phyloP scores from a whole-genome alignment of 2,888 invertebrate species.

The Tenthredo mesomela region DNA sequence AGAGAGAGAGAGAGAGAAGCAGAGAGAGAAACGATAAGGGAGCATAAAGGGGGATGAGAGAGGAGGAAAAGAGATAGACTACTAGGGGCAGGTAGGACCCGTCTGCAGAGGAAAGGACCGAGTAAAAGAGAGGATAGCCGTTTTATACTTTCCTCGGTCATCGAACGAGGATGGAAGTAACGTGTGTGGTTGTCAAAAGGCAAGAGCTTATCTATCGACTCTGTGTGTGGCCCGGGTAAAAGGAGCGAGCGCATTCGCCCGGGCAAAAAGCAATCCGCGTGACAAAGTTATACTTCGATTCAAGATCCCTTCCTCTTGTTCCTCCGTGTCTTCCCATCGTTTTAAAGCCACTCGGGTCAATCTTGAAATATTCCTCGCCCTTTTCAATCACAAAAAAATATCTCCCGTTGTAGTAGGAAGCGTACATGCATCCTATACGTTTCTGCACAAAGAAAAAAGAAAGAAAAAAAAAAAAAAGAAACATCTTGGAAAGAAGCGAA shows the following conservation, averaged over 20 bases:
- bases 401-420: not conserved
- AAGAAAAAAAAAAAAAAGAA: not conserved
- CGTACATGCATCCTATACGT: not conserved
- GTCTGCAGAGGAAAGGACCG: not conserved
- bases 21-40: constrained; percentile 22
- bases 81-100: not conserved
- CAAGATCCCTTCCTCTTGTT: constrained; percentile 43
- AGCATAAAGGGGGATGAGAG: not conserved
- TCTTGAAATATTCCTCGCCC: constrained; percentile 27
- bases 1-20: not conserved
- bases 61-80: constrained; percentile 24
- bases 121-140: constrained; percentile 33
- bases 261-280: constrained; percentile 67
- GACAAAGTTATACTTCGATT: constrained; percentile 70
- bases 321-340: constrained; percentile 38
- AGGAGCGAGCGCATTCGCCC: constrained; percentile 27
- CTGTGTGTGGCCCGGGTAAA: constrained; percentile 57
- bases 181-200: constrained; percentile 63
- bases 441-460: not conserved
- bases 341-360: constrained; percentile 29
- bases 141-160: constrained; percentile 6
- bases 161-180: constrained; percentile 41
- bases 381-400: constrained; percentile 28
- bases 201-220: constrained; percentile 62
- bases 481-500: not conserved